phyloP scores from a whole-genome alignment of 1,140 invertebrate genomes.

The Mycetomoellerius zeteki region DNA sequence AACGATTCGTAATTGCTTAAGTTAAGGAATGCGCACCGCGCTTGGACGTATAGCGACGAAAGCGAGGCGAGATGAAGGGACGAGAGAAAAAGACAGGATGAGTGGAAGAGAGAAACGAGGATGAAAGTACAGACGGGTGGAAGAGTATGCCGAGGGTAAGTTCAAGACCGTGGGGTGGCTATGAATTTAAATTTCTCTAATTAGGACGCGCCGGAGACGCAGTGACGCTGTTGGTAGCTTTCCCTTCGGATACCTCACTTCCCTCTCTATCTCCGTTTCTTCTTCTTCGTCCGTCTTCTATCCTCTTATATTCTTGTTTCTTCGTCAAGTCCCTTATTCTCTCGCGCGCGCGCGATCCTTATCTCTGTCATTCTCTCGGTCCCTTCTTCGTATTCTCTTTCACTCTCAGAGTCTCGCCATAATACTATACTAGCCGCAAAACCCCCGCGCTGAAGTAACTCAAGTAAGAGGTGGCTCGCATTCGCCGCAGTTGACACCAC shows the following conservation, averaged over 20 bases:
- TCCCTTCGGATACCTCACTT: constrained; percentile 69
- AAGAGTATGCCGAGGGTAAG: constrained; percentile 66
- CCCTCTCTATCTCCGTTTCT: constrained; percentile 67
- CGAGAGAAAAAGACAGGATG: constrained; percentile 8
- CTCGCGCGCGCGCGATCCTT: constrained; percentile 67
- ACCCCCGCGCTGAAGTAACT: constrained; percentile 79
- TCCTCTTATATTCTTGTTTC: constrained; percentile 68
- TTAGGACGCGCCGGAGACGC: constrained; percentile 83
- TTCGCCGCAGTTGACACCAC: constrained; percentile 84
- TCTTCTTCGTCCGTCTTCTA: constrained; percentile 49
- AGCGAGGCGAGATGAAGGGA: constrained; percentile 47
- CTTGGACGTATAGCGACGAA: constrained; percentile 77
- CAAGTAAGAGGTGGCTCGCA: constrained; percentile 81
- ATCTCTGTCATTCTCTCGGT: constrained; percentile 62
- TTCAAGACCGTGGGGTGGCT: constrained; percentile 77
- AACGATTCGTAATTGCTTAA: constrained; percentile 83
- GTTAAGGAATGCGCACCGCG: constrained; percentile 78
- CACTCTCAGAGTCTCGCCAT: constrained; percentile 55
- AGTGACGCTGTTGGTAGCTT: constrained; percentile 80
- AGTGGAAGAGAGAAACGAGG: constrained; percentile 57
- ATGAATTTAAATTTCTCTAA: constrained; percentile 87
- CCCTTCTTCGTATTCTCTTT: constrained; percentile 48
- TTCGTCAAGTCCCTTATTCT: constrained; percentile 74
- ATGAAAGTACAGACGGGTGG: constrained; percentile 35
- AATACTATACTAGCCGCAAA: constrained; percentile 76